phyloP scores from a whole-genome alignment of 2,797 vertebrate species.

The Lutjanus argentimaculatus region DNA sequence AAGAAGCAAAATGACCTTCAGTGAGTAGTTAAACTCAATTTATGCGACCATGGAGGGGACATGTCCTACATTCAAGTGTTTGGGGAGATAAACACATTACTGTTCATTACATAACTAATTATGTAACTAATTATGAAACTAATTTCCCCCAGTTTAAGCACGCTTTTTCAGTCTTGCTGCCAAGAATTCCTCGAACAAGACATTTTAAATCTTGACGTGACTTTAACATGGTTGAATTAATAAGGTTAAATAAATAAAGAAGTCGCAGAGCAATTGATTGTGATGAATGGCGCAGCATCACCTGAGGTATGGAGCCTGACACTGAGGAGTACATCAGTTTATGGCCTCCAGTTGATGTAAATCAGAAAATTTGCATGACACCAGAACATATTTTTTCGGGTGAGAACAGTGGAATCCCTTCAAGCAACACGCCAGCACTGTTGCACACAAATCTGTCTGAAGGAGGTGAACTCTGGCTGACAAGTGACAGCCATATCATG shows the following conservation, averaged over 20 bases:
- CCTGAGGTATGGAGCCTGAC: conserved; percentile 7
- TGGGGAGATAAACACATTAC: conserved; percentile 36
- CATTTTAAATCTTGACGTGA: conserved; percentile 1
- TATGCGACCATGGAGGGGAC: not conserved
- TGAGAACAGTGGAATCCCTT: conserved; percentile 51
- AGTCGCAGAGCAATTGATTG: conserved; percentile 16
- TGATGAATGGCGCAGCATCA: conserved; percentile 11
- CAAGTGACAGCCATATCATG: conserved; percentile 69
- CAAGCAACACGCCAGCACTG: conserved; percentile 38
- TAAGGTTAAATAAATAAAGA: conserved; percentile 33
- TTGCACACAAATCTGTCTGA: conserved; percentile 57
- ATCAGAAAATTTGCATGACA: conserved; percentile 55
- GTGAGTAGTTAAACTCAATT: conserved; percentile 20
- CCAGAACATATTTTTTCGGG: conserved; percentile 24
- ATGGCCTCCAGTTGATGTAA: conserved; percentile 46
- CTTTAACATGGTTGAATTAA: conserved; percentile 14
- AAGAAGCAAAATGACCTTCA: conserved; percentile 27
- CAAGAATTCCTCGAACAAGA: not conserved
- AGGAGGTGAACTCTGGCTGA: conserved; percentile 64
- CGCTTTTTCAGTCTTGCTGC: not conserved
- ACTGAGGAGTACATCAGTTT: conserved; percentile 30
- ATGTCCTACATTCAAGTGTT: conserved; percentile 24
- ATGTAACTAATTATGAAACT: conserved; percentile 20
- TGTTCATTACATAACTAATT: conserved; percentile 35
- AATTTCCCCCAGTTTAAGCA: not conserved